Evolutionary conservation across 2,888 invertebrate genomes (phyloP), one percentile per base, ranked within the genome.

Genomic region (Copidosoma aretas): DNA sequence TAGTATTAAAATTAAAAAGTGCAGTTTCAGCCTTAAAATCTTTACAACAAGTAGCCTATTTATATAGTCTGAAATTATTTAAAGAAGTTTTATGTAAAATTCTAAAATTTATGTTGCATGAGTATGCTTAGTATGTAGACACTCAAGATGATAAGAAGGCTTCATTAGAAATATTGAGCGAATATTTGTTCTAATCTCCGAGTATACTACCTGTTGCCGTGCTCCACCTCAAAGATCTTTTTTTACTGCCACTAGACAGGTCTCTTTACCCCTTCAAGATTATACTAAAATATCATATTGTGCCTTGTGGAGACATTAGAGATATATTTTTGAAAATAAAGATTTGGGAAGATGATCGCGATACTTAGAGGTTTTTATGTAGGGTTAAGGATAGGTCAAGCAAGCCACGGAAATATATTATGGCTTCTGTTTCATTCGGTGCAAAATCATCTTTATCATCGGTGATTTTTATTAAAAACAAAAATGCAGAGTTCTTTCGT

Each of bases 1-100:
- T 59, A n/a, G n/a, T 43, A 4, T 17, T 21, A 3, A 43, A 59
- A 59, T n/a, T 59, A 24, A 59, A 59, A 14, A 59, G 43, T 59
- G 22, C 59, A 5, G 21, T 59, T n/a, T 8, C 17, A 10, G 59
- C 46, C n/a, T 43, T 59, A 12, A 59, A 43, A 59, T 1, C 19
- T 19, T 46, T 59, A 10, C 4, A 32, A 10, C 15, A 19, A 3
- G 3, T 32, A 32, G 56, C 25, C 10, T 59, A 59, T 59, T 24
- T 22, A 10, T 17, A 46, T 43, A 59, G 59, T 21, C 59, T 43
- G 1, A 43, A 59, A 43, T 59, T 59, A 14, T 21, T 22, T 17
- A 46, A 43, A 17, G 22, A 46, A 19, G 12, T 59, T 41, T 24
- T 43, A 21, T 15, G 17, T 3, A 59, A 59, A 43, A 43, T 59